phyloP scores from a whole-genome alignment of 2,113 vertebrate genomes.

The Pterocles gutturalis region DNA sequence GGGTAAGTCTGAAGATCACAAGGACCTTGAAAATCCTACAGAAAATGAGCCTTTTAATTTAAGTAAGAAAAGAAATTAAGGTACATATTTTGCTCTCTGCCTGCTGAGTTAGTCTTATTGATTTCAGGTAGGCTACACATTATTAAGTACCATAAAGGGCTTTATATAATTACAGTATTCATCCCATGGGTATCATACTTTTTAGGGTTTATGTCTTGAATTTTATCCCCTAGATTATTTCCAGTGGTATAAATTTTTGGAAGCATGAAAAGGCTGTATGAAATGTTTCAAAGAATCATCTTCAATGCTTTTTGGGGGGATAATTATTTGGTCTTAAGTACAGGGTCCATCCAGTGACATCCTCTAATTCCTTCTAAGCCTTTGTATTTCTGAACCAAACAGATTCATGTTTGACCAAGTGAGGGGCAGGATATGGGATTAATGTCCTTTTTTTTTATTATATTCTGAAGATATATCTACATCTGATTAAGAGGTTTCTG shows the following conservation, averaged over 20 bases:
- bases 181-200: not conserved
- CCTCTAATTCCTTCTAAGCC: not conserved
- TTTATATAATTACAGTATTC: conserved; percentile 41
- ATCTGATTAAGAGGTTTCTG: not conserved
- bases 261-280: not conserved
- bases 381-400: not conserved
- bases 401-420: not conserved
- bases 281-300: not conserved
- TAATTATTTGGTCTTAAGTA: not conserved
- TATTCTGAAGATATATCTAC: not conserved
- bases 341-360: not conserved
- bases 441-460: not conserved
- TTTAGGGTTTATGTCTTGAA: not conserved
- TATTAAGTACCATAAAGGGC: conserved; percentile 12
- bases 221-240: conserved; percentile 22
- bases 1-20: not conserved
- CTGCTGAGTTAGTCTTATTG: conserved; percentile 28
- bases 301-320: not conserved
- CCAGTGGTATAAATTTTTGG: not conserved
- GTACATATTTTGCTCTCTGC: not conserved
- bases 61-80: conserved; percentile 30
- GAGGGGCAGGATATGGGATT: not conserved
- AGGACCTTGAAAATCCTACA: conserved; percentile 11
- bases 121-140: conserved; percentile 23
- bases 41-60: conserved; percentile 28